Conservation (phyloP, 2,888 invertebrate genomes). For the Drosophila pegasa region DNA sequence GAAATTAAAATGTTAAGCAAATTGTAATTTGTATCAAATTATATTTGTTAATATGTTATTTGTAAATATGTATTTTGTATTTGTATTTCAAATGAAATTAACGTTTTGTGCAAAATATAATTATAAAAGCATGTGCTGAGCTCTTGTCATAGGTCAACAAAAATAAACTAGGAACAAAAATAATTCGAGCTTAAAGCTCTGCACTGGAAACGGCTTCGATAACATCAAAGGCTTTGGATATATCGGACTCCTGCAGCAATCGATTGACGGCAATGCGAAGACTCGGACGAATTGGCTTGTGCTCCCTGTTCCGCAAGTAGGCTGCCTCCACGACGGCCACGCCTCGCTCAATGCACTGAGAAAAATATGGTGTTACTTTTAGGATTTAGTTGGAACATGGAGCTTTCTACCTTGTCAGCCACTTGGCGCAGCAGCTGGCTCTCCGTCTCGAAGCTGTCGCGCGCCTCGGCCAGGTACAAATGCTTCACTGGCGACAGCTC, state of each 20-base stretch:
- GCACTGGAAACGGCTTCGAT: constrained; percentile 84
- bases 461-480: constrained; percentile 87
- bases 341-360: constrained; percentile 87
- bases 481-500: constrained; percentile 91
- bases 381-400: not conserved
- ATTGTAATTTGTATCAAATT: too few species aligned
- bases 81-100: constrained; percentile 10
- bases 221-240: constrained; percentile 85
- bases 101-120: constrained; percentile 9
- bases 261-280: constrained; percentile 90
- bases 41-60: not conserved
- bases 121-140: constrained; percentile 11
- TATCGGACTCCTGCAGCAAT: constrained; percentile 87
- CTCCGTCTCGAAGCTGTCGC: constrained; percentile 85
- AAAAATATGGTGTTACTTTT: constrained; percentile 15
- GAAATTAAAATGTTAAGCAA: too few species aligned
- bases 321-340: constrained; percentile 90
- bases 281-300: constrained; percentile 88
- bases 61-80: not conserved
- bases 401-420: constrained; percentile 85
- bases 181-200: constrained; percentile 69
- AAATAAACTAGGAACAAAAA: constrained; percentile 16
- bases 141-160: constrained; percentile 27
- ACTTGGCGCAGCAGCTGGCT: constrained; percentile 87
- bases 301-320: constrained; percentile 89